phyloP scores from a whole-genome alignment of 2,113 vertebrate species.

The Seriola aureovittata region DNA sequence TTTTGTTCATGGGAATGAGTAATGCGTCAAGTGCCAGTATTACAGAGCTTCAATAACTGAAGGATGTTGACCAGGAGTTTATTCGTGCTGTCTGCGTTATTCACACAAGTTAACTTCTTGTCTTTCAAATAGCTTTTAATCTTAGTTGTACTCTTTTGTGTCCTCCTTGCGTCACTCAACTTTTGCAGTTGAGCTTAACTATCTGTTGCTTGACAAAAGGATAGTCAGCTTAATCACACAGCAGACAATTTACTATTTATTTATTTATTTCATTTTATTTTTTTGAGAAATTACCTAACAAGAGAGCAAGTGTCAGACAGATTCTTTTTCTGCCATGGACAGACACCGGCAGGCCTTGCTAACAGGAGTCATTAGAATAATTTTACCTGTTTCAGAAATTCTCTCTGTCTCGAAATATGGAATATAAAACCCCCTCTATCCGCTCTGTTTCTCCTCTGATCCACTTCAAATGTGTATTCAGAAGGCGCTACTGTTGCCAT shows the following conservation, averaged over 20 bases:
- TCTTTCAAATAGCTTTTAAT: conserved; percentile 41
- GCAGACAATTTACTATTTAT: background rate
- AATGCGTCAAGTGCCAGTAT: conserved; percentile 40
- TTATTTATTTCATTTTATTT: background rate
- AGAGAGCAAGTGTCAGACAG: background rate
- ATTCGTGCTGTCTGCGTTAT: conserved; percentile 28
- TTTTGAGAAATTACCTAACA: conserved; percentile 12
- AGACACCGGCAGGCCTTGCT: conserved; percentile 42
- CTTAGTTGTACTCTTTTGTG: background rate
- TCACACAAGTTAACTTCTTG: conserved; percentile 30
- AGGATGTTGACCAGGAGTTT: conserved; percentile 46
- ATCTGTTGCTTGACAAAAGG: conserved; percentile 12
- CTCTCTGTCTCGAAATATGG: conserved; percentile 23
- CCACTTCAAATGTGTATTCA: conserved; percentile 53
- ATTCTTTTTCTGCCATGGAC: conserved; percentile 36
- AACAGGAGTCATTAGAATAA: conserved; percentile 73
- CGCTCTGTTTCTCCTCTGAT: conserved; percentile 44
- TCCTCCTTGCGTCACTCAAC: conserved; percentile 17
- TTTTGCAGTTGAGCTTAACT: background rate
- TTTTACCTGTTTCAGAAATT: conserved; percentile 65
- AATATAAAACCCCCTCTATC: conserved; percentile 28
- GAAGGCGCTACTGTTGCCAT: conserved; percentile 50
- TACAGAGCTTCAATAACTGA: conserved; percentile 49
- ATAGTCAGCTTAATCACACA: background rate
- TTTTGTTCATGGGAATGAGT: conserved; percentile 60